Base-by-base conservation (phyloP, 2,113 vertebrate genomes). In the Ochotona princeps region DNA sequence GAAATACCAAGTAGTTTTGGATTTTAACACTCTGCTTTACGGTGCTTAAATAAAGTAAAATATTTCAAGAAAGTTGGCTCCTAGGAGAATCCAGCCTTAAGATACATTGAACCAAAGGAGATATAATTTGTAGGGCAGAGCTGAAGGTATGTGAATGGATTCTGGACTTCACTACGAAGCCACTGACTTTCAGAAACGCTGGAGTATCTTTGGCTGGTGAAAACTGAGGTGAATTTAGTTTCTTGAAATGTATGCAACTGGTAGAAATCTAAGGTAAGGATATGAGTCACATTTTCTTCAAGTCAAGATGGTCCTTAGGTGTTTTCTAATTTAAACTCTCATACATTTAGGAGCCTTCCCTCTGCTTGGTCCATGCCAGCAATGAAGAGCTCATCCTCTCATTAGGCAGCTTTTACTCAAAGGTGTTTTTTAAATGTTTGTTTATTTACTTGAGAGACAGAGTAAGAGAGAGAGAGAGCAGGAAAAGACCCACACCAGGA, bases 21-120 rank as follows among this genome's bases (percentile, higher is more conserved):
- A 86, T 96, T 90, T 83, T 95, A 93, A 94, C 57, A 94, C 51
- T 95, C 63, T 86, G 17, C 86, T 90, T 92, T 78, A 67, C 54
- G 60, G 8, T 83, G 65, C 70, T 38, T 89, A 81, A 35, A 25
- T 72, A 78, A 91, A 94, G 69, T 84, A 32, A 95, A 96, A 89
- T 93, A 93, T 61, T 80, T 87, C 30, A 70, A 44, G 72, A 94
- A 83, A 87, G 63, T 67, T 89, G 84, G 61, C 9, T 87, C 32
- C 38, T 82, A 54, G 44, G 30, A 90, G 90, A 90, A 83, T 35
- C 61, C 47, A 49, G 21, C 78, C 23, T 90, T 44, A 66, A 72
- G 88, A 90, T 60, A 88, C 85, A 88, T 70, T 85, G 74, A 87
- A 82, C 49, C 79, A 90, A 88, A 96, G 17, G 23, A 79, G 80